Percentiles rank a stretch among this genome's conserved stretches.
Evolutionary conservation across 2,113 vertebrate species (phyloP).

Genomic region (Ornithorhynchus anatinus): DNA sequence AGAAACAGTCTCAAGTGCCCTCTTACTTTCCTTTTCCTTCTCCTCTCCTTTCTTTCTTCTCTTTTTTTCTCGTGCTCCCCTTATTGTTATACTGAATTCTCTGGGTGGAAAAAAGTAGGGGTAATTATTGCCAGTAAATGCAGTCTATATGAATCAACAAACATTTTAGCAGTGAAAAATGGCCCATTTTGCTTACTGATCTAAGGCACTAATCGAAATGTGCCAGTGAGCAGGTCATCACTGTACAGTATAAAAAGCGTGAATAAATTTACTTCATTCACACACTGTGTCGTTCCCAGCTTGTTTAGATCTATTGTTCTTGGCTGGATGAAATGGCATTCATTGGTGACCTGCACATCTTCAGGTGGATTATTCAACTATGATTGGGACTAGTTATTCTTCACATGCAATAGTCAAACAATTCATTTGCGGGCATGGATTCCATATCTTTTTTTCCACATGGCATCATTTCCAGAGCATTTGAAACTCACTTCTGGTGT

Average conservation of each 20-base stretch:
- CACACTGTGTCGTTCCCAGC: not conserved
- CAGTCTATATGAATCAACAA: too few relatives aligned
- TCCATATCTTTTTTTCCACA: not conserved
- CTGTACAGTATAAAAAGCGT: not conserved
- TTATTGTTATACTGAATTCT: not conserved
- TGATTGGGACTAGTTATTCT: too few relatives aligned
- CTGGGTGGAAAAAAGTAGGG: too few relatives aligned
- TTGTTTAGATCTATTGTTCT: not conserved
- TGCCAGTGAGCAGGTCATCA: not conserved
- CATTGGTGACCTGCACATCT: not conserved
- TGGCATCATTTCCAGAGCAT: not conserved
- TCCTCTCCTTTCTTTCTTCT: too few relatives aligned
- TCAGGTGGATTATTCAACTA: too few relatives aligned
- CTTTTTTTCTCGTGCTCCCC: constrained; percentile 17
- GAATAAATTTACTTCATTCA: not conserved
- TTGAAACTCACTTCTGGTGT: too few relatives aligned
- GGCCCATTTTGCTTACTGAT: not conserved
- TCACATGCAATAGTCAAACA: not conserved
- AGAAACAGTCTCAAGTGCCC: too few relatives aligned
- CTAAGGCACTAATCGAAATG: not conserved
- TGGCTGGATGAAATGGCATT: not conserved
- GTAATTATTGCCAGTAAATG: too few relatives aligned
- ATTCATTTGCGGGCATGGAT: not conserved
- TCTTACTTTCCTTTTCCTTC: too few relatives aligned
- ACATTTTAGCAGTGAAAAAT: not conserved